phyloP scores from a whole-genome alignment of 2,888 invertebrate species.

The Phyllotreta cruciferae region DNA sequence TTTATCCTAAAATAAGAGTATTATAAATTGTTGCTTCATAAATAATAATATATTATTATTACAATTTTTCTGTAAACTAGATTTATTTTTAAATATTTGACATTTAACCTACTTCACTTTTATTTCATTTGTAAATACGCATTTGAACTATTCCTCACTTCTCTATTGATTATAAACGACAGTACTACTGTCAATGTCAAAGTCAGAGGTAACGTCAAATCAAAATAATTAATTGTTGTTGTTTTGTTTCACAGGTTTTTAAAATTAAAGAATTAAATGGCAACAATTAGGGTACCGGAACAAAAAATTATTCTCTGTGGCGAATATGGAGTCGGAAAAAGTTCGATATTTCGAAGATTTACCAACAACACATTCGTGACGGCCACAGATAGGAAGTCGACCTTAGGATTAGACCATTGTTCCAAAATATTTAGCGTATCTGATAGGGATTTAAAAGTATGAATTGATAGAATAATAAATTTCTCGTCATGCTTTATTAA shows the following conservation, averaged over 20 bases:
- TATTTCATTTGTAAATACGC: neutral
- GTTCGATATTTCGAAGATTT: constrained; percentile 89
- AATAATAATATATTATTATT: no score
- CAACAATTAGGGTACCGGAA: constrained; percentile 81
- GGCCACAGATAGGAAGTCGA: constrained; percentile 82
- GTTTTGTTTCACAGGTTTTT: neutral
- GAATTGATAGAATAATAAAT: constrained; percentile 36
- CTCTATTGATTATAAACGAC: constrained; percentile 5
- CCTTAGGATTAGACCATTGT: constrained; percentile 90
- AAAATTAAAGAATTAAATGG: constrained; percentile 65
- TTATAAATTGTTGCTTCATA: no score
- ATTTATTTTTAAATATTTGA: neutral
- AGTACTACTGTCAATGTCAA: neutral
- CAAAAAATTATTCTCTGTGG: constrained; percentile 94
- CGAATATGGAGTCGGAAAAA: constrained; percentile 96
- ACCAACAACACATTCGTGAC: constrained; percentile 89
- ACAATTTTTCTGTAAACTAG: no score
- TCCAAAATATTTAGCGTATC: constrained; percentile 79
- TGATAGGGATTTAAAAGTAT: constrained; percentile 81
- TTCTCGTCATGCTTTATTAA: neutral
- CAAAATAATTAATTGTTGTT: constrained; percentile 6
- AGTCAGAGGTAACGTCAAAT: no score
- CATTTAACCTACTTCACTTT: neutral
- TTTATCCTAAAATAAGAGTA: no score
- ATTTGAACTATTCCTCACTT: constrained; percentile 10